Percentiles rank a stretch among this genome's conserved stretches.
Evolutionary conservation across 2,797 vertebrate genomes (phyloP).

Genomic region (Danio choprae): DNA sequence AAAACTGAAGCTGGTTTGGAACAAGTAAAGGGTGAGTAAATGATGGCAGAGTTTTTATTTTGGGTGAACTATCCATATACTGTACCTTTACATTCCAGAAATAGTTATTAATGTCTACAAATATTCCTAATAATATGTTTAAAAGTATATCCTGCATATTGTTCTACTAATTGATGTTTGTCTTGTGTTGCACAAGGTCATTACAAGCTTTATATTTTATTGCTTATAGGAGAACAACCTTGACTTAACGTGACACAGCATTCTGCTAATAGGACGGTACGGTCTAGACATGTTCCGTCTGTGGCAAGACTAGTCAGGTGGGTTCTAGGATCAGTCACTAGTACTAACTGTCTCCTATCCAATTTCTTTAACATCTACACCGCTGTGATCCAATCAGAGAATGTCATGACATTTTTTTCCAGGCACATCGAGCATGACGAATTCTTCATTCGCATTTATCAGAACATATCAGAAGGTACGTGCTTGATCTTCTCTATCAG

Average conservation of each 20-base stretch:
- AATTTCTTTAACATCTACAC: conserved; percentile 4
- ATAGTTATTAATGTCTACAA: too few relatives aligned
- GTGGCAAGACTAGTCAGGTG: not conserved
- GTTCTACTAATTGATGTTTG: not conserved
- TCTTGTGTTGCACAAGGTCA: not conserved
- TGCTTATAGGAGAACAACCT: not conserved
- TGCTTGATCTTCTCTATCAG: conserved; percentile 25
- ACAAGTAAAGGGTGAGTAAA: too few relatives aligned
- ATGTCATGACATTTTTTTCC: not conserved
- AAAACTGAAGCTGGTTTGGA: too few relatives aligned
- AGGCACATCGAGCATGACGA: conserved; percentile 19
- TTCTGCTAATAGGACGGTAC: not conserved
- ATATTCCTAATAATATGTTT: too few relatives aligned
- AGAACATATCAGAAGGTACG: conserved; percentile 5
- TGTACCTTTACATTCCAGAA: not conserved
- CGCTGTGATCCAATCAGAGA: conserved; percentile 32
- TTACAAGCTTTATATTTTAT: not conserved
- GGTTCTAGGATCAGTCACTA: conserved; percentile 20
- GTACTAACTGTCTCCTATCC: not conserved
- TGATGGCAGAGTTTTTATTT: too few relatives aligned
- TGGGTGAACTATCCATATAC: too few relatives aligned
- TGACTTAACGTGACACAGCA: not conserved
- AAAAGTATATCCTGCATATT: not conserved
- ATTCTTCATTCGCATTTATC: conserved; percentile 30
- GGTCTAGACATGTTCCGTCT: conserved; percentile 4